Evolutionary conservation across 2,888 invertebrate genomes (phyloP).

Genomic region (Hofmannophila pseudospretella): DNA sequence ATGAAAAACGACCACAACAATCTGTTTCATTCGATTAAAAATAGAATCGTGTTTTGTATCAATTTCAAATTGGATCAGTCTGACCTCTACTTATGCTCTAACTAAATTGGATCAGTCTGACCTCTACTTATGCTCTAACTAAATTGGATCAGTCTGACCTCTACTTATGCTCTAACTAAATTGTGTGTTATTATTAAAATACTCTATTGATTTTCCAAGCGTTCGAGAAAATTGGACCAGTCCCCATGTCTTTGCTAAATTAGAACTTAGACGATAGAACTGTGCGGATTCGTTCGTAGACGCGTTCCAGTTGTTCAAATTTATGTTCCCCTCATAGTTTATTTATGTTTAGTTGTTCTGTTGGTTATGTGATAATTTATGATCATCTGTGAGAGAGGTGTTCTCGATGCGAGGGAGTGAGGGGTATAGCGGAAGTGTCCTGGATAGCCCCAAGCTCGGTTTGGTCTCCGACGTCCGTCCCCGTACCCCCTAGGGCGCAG

Average conservation of each 20-base stretch:
- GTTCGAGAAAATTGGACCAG: constrained; percentile 48
- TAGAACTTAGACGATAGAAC: constrained; percentile 32
- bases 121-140: too few relatives aligned
- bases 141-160: constrained; percentile 14
- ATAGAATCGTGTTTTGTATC: constrained; percentile 36
- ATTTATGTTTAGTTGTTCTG: constrained; percentile 65
- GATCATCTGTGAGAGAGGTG: constrained; percentile 77
- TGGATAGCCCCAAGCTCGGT: constrained; percentile 72
- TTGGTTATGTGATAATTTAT: constrained; percentile 72
- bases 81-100: constrained; percentile 13
- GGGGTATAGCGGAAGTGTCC: constrained; percentile 76
- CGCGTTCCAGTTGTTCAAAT: constrained; percentile 49
- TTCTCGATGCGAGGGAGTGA: constrained; percentile 78
- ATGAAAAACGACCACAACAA: constrained; percentile 27
- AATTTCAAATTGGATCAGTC: constrained; percentile 26
- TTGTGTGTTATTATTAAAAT: constrained; percentile 32
- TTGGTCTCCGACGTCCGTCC: constrained; percentile 65
- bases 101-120: constrained; percentile 13
- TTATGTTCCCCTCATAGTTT: constrained; percentile 56
- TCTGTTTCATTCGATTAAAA: neutral
- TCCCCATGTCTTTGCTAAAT: constrained; percentile 33
- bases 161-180: constrained; percentile 17
- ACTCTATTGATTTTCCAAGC: constrained; percentile 50
- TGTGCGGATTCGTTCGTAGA: constrained; percentile 48
- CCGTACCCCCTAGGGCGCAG: constrained; percentile 69